These are phyloP conservation scores for Fragum fragum DNA, from an alignment of 2,888 invertebrate species.

Conservation along the genomic window DNA sequence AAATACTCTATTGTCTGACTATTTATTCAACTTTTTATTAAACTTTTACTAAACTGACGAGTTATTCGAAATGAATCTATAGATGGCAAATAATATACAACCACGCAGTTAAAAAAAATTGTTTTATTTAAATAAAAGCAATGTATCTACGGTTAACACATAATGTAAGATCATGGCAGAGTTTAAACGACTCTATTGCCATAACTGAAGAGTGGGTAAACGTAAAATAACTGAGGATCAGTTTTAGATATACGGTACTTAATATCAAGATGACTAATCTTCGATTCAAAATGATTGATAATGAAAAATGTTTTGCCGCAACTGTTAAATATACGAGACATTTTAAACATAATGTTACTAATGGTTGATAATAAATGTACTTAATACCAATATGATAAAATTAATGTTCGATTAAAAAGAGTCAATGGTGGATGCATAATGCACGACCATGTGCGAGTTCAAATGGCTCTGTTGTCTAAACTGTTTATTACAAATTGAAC, in stretches of 20 bases:
- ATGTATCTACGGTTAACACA: background rate
- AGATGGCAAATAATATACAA: background rate
- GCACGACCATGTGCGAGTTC: conserved; percentile 2
- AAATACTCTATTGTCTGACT: background rate
- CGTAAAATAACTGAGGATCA: too few relatives aligned
- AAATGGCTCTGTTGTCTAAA: conserved; percentile 15
- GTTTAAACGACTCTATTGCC: conserved; percentile 9
- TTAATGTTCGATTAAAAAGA: background rate
- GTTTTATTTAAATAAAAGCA: too few relatives aligned
- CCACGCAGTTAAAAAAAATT: too few relatives aligned
- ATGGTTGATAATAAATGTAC: background rate
- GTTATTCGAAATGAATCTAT: too few relatives aligned
- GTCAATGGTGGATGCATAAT: background rate
- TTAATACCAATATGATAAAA: background rate
- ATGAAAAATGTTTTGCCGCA: background rate
- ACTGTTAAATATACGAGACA: background rate
- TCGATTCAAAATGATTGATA: background rate
- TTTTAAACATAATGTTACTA: background rate
- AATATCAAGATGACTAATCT: too few relatives aligned
- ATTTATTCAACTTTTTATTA: background rate
- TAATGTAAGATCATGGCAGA: conserved; percentile 5
- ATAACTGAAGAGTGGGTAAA: background rate
- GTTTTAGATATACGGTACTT: too few relatives aligned
- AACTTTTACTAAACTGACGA: background rate
- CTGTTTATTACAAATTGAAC: conserved; percentile 21